Base-by-base conservation (phyloP, 2,888 invertebrate species). In the Pilophorus perplexus region DNA sequence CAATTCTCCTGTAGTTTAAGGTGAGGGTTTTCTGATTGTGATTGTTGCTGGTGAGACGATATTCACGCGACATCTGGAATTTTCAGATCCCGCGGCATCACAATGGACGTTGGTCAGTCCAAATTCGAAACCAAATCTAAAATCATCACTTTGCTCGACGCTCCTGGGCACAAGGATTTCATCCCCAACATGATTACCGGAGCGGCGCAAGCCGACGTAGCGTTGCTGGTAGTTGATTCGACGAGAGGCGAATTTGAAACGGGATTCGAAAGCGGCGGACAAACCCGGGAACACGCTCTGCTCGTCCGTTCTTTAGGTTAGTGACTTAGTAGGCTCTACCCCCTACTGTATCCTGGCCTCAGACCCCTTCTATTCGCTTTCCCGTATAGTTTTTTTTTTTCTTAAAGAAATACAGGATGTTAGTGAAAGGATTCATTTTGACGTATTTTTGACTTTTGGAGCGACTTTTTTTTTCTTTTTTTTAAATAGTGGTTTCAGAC, bases 181-280 rank as follows among this genome's bases (percentile, higher is more conserved):
- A 98, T 99, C 75, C 98, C 99, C 1, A 98, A 99, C 75, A 99
- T 99, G 98, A 99, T 99, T 72, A 92, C 91, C 12, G 98, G 98
- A 14, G 96, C 98, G 1, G 92, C 95, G 0, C 97, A 98, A 78
- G 99, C 99, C 1, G 99, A 99, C 80, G 97, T 94, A 0, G 97
- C 96, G 12, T 80, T 99, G 28, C 79, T 99, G 20, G 98, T 99
- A 0, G 91, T 99, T 0, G 98, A 99, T 81, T 93, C 97, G 0
- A 90, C 90, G 0, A 82, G 89, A 73, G 99, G 99, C 22, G 99
- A 99, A 80, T 99, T 99, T 79, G 99, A 99, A 79, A 94, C 97
- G 42, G 99, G 99, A 1, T 99, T 99, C 78, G 97, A 98, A 74
- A 86, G 88, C 72, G 98, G 98, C 10, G 99, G 99, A 1, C 99